Evolutionary conservation across 2,113 vertebrate species (phyloP).

Genomic region (Bufo bufo): DNA sequence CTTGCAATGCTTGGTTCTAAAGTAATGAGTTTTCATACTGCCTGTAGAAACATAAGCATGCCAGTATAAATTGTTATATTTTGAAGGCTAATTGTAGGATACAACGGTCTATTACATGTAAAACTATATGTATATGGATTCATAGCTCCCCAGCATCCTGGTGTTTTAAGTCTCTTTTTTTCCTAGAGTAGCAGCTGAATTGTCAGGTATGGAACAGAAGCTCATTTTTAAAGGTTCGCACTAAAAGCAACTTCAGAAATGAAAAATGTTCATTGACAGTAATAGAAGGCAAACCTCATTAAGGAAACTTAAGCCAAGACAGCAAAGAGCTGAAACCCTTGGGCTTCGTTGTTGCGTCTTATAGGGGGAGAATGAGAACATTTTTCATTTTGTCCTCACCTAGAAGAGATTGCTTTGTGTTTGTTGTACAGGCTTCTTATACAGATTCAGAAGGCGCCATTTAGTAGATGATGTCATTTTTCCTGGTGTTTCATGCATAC

Average conservation of each 20-base stretch:
- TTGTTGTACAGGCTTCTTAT: constrained; percentile 8
- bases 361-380: constrained; percentile 67
- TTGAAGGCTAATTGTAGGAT: constrained; percentile 75
- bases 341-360: constrained; percentile 72
- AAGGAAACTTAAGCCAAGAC: constrained; percentile 75
- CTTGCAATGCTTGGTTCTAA: constrained; percentile 64
- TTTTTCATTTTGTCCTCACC: constrained; percentile 70
- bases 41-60: constrained; percentile 71
- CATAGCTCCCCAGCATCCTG: background rate
- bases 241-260: constrained; percentile 74
- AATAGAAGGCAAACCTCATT: constrained; percentile 78
- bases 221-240: constrained; percentile 76
- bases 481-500: background rate
- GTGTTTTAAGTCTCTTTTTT: constrained; percentile 65
- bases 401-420: constrained; percentile 61
- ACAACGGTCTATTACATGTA: constrained; percentile 68
- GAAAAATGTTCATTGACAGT: constrained; percentile 76
- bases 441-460: constrained; percentile 24
- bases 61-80: constrained; percentile 76
- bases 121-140: background rate
- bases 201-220: constrained; percentile 73
- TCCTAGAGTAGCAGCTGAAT: constrained; percentile 74
- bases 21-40: constrained; percentile 68
- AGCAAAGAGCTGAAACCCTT: constrained; percentile 72
- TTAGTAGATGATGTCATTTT: background rate